Evolutionary conservation across 2,797 vertebrate species (phyloP), one percentile per base, ranked within the genome.

Genomic region (Zalophus californianus): DNA sequence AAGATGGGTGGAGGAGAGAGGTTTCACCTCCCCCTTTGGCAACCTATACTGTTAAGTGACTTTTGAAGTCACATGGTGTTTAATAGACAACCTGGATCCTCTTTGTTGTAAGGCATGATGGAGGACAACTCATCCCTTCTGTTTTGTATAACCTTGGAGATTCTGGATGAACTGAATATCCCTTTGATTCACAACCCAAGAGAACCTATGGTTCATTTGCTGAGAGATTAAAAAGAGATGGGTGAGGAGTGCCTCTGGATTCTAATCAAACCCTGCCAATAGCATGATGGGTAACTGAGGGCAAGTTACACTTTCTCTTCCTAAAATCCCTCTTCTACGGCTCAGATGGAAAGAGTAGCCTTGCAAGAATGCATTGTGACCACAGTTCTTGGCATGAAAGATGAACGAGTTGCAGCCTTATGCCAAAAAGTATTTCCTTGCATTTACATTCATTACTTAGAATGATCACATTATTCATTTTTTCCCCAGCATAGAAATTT

Each of bases 361-460:
- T 84, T 29, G 58, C 68, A 29, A 38, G 32, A 80, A 75, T 27
- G 20, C 18, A 0, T n/a, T 58, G 32, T 32, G 80, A 50, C 89
- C 95, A n/a, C 27, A 29, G 80, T 18, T 80, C 52, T 86, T 12
- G 86, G 56, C 77, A 9, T 5, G 35, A 64, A n/a, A 87, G 86
- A 92, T 21, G 77, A 90, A 70, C 0, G 27, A n/a, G 58, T 60
- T 85, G 77, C 90, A 77, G 58, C n/a, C 93, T 96, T 58, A 16
- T 2, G 77, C 32, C 87, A 72, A 56, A 79, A 84, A 54, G n/a
- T 35, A 29, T 60, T 66, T 97, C 38, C 86, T 94, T 44, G 60
- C 82, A 41, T 97, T 97, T 91, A 62, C 60, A 62, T 92, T 54
- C 44, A 89, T 95, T 91, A 78, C 44, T 91, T 90, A 96, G 88